Evolutionary conservation across 2,888 invertebrate genomes (phyloP), one percentile per base, ranked within the genome.

Genomic region (Galerucella pusilla): DNA sequence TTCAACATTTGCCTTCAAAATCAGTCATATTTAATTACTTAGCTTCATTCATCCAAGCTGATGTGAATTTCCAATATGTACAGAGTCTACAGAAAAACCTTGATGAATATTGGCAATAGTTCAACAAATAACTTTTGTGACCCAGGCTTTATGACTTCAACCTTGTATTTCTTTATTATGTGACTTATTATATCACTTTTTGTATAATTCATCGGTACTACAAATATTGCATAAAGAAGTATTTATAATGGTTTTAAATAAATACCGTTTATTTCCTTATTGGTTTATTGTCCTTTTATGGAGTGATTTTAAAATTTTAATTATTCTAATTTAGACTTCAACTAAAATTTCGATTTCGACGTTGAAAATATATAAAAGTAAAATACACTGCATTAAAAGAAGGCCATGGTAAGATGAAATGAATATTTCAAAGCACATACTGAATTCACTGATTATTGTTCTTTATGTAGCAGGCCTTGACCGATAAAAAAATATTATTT

Each of bases 121-220:
- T 49, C 49, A 49, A 49, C 14, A 49, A 12, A 14, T 14, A 49
- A 14, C 14, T 46, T 12, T 2, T 46, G 12, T 46, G 12, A 46
- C 46, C 46, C 46, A 46, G 12, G 12, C 46, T 52, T 52, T 52
- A 52, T n/a, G n/a, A 14, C 12, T 54, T 54, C 54, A n/a, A 7
- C 54, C 54, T 54, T 54, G 54, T 54, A 49, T 12, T 49, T 54
- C 54, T 54, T 54, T 16, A n/a, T 14, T 54, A n/a, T 54, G 54
- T 54, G 54, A 54, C 54, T 54, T 54, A 54, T 54, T 54, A 54
- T 54, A 54, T 54, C 54, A 54, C n/a, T n/a, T 54, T 16, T 54
- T 54, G 54, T 54, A 16, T 54, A 54, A 54, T 54, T 54, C 54
- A 54, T 54, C n/a, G 6, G 54, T 14, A 54, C 54, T 54, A 16